Evolutionary conservation across 1,140 invertebrate genomes (phyloP).

Genomic region (Maconellicoccus hirsutus): DNA sequence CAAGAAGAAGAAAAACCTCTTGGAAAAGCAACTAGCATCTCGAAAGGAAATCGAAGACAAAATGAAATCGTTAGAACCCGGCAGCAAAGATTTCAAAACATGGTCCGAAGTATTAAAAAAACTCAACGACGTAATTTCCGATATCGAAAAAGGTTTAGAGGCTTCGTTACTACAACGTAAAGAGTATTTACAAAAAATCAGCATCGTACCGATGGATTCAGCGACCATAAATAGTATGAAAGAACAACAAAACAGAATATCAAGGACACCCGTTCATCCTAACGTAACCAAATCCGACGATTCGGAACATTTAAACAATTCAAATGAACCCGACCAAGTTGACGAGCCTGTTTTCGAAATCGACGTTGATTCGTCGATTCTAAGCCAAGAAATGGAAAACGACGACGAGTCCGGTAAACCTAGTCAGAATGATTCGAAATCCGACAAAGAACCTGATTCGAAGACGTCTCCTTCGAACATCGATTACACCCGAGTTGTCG

Average conservation of each 20-base stretch:
- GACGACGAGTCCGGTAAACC: neutral
- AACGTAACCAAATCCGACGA: neutral
- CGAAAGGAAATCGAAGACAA: constrained; percentile 10
- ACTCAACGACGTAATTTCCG: neutral
- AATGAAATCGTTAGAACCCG: neutral
- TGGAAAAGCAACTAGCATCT: neutral
- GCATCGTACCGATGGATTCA: constrained; percentile 12
- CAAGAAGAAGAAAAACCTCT: neutral
- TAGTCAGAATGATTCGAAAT: neutral
- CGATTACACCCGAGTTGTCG: constrained; percentile 40
- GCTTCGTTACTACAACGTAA: constrained; percentile 3
- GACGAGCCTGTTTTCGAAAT: neutral
- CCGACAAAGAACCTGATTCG: constrained; percentile 43
- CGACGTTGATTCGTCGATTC: neutral
- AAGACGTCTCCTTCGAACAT: constrained; percentile 57
- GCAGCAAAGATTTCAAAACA: neutral
- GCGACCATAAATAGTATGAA: constrained; percentile 6
- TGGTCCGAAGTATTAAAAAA: neutral
- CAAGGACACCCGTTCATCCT: neutral
- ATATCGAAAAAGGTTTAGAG: neutral
- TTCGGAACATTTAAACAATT: neutral
- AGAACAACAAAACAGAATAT: neutral
- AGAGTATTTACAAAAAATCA: constrained; percentile 13
- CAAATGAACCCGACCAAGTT: neutral
- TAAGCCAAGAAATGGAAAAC: neutral